Percentiles rank a stretch among this genome's conserved stretches.
phyloP scores from a whole-genome alignment of 2,797 vertebrate genomes.

The Leptodactylus fallax region DNA sequence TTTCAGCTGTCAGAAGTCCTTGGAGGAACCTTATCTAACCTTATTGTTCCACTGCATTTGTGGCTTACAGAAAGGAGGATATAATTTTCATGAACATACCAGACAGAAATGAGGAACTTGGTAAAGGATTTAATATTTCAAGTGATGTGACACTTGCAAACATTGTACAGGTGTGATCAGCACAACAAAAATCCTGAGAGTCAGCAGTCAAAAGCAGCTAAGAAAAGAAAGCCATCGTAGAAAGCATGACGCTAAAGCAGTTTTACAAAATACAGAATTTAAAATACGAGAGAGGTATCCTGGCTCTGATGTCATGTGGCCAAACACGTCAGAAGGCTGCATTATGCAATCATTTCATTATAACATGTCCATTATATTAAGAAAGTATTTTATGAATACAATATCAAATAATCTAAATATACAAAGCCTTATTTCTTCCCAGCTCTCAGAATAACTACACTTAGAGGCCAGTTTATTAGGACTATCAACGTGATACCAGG shows the following conservation, averaged over 20 bases:
- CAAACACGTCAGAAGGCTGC: neutral
- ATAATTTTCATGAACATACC: slow-evolving; percentile 41
- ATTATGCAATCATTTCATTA: too few species aligned
- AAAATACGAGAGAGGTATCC: neutral
- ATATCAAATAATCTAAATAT: too few species aligned
- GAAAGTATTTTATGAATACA: too few species aligned
- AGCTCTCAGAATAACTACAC: too few species aligned
- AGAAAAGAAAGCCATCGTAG: slow-evolving; percentile 29
- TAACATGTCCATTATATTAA: too few species aligned
- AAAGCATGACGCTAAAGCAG: too few species aligned
- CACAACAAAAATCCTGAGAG: neutral
- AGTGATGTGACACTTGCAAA: slow-evolving; percentile 51
- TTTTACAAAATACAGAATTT: slow-evolving; percentile 30
- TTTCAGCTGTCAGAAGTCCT: slow-evolving; percentile 49
- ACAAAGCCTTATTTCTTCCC: too few species aligned
- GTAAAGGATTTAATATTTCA: slow-evolving; percentile 48
- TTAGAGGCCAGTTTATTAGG: too few species aligned
- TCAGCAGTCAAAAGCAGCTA: slow-evolving; percentile 35
- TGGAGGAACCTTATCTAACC: slow-evolving; percentile 49
- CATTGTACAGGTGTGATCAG: slow-evolving; percentile 50
- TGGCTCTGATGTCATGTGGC: slow-evolving; percentile 1
- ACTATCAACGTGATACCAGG: too few species aligned
- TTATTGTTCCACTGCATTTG: slow-evolving; percentile 33
- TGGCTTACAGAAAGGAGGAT: slow-evolving; percentile 38
- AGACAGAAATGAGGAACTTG: slow-evolving; percentile 41